Evolutionary conservation across 2,888 invertebrate genomes (phyloP).

Genomic region (Sphinx pinastri): DNA sequence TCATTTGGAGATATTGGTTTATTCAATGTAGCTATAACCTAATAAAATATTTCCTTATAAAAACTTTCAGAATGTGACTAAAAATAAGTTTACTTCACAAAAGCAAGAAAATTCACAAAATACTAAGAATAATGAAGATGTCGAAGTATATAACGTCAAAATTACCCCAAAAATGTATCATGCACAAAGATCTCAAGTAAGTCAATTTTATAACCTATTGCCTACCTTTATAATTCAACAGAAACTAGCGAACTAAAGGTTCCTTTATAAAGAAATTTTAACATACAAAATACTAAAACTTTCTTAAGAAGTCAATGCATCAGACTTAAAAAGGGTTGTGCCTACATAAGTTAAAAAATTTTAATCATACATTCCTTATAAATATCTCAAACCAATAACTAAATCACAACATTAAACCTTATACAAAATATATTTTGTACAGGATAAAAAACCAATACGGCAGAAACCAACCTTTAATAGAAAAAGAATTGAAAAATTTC

Average conservation of each 20-base stretch:
- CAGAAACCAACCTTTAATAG: slow-evolving; percentile 27
- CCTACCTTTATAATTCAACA: slow-evolving; percentile 2
- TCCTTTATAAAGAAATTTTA: too few relatives aligned
- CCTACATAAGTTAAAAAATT: too few relatives aligned
- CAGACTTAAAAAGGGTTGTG: too few relatives aligned
- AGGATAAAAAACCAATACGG: not conserved
- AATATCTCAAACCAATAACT: slow-evolving; percentile 5
- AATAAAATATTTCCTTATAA: not conserved
- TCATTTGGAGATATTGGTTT: not conserved
- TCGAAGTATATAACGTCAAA: slow-evolving; percentile 69
- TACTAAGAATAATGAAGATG: slow-evolving; percentile 39
- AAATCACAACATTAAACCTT: slow-evolving; percentile 27
- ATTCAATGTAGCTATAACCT: not conserved
- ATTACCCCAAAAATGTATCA: slow-evolving; percentile 58
- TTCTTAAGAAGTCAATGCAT: too few relatives aligned
- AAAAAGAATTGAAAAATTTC: slow-evolving; percentile 59
- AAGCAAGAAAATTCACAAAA: slow-evolving; percentile 30
- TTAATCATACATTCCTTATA: too few relatives aligned
- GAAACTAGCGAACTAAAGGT: too few relatives aligned
- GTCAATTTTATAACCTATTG: slow-evolving; percentile 26
- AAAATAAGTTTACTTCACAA: slow-evolving; percentile 19
- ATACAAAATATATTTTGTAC: not conserved
- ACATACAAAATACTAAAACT: too few relatives aligned
- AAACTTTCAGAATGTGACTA: not conserved
- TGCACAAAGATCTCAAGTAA: slow-evolving; percentile 58